Percentiles rank a stretch among this genome's conserved stretches.
phyloP scores from a whole-genome alignment of 2,797 vertebrate genomes.

The Tenualosa ilisha region DNA sequence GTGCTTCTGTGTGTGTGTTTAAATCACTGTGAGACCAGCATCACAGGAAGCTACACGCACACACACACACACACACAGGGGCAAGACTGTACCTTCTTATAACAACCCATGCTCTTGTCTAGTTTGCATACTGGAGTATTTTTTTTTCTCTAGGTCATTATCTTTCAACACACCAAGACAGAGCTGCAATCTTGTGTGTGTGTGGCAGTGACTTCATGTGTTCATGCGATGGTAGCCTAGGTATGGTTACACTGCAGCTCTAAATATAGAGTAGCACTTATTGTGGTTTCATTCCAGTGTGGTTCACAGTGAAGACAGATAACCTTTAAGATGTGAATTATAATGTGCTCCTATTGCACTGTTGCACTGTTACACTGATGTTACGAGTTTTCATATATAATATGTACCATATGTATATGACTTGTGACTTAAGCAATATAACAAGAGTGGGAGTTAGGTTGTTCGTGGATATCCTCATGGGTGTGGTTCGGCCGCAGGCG shows the following conservation, averaged over 20 bases:
- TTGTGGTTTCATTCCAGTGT: background rate
- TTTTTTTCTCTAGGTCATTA: background rate
- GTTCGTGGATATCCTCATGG: too few relatives aligned
- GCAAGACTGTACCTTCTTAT: background rate
- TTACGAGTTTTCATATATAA: too few relatives aligned
- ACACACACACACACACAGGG: background rate
- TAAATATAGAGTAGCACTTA: background rate
- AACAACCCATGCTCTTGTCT: background rate
- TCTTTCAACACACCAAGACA: background rate
- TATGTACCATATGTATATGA: too few relatives aligned
- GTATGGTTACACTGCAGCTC: background rate
- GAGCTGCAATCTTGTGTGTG: background rate
- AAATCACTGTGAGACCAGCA: background rate
- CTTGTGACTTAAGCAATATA: too few relatives aligned
- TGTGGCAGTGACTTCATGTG: background rate
- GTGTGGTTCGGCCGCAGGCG: too few relatives aligned
- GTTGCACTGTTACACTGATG: background rate
- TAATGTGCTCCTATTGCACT: background rate
- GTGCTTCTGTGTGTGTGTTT: slow-evolving; percentile 7
- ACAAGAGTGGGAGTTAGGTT: too few relatives aligned
- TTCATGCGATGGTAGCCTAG: background rate
- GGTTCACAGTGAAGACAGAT: background rate
- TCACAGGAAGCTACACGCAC: too few relatives aligned
- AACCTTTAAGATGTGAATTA: background rate
- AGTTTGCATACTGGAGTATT: background rate